Evolutionary conservation across 2,888 invertebrate species (phyloP).

Genomic region (Cylloceria caligata): DNA sequence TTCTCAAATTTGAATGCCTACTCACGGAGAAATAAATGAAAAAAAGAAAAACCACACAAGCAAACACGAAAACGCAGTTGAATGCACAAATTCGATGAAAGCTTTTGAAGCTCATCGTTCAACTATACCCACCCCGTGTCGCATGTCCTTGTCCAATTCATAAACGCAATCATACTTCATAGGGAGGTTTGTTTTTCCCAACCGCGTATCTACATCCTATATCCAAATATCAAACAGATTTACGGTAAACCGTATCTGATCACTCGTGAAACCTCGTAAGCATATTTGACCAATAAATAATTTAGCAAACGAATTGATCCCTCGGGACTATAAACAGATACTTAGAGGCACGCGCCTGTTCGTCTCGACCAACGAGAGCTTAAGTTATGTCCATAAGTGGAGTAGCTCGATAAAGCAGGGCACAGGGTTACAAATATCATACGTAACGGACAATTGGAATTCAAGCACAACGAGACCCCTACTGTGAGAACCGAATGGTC

Average conservation of each 20-base stretch:
- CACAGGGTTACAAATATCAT: constrained; percentile 16
- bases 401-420: not conserved
- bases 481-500: constrained; percentile 83
- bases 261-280: constrained; percentile 77
- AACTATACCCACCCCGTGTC: not conserved
- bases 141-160: not conserved
- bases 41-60: constrained; percentile 19
- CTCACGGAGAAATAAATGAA: constrained; percentile 3
- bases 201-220: constrained; percentile 69
- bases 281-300: constrained; percentile 84
- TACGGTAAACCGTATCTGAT: constrained; percentile 77
- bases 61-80: not conserved
- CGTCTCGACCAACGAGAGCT: not conserved
- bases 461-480: constrained; percentile 76
- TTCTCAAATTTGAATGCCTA: constrained; percentile 31
- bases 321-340: constrained; percentile 84
- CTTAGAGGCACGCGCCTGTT: constrained; percentile 83
- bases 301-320: constrained; percentile 85
- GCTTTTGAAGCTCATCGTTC: constrained; percentile 46
- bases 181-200: constrained; percentile 81
- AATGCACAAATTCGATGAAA: constrained; percentile 55
- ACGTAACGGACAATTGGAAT: constrained; percentile 73
- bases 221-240: constrained; percentile 79
- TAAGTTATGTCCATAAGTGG: constrained; percentile 44
- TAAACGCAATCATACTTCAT: constrained; percentile 33